Percentiles rank a stretch among this genome's conserved stretches.
Evolutionary conservation across 2,113 vertebrate species (phyloP).

Genomic region (Empidonax traillii): DNA sequence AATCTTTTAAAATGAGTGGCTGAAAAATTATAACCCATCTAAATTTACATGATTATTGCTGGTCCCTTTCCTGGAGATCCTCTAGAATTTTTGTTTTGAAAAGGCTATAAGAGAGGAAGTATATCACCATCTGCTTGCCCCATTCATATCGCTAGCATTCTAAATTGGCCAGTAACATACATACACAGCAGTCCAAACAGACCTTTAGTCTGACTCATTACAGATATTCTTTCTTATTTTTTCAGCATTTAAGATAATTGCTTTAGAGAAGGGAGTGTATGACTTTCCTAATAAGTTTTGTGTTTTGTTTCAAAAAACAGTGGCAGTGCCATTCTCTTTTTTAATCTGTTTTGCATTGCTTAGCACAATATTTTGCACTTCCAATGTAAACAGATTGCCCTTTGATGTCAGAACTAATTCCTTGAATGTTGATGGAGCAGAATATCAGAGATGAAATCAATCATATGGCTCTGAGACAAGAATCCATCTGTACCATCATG

Average conservation of each 20-base stretch:
- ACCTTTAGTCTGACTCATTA: neutral
- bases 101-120: neutral
- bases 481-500: conserved; percentile 39
- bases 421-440: conserved; percentile 34
- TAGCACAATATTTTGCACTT: neutral
- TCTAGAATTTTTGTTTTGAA: neutral
- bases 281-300: neutral
- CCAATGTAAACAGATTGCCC: conserved; percentile 57
- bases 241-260: conserved; percentile 12
- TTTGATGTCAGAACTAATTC: conserved; percentile 51
- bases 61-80: neutral
- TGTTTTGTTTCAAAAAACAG: neutral
- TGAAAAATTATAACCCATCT: neutral
- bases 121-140: neutral
- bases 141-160: neutral
- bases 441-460: conserved; percentile 57
- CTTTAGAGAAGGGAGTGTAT: neutral
- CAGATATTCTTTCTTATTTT: conserved; percentile 17
- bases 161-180: neutral
- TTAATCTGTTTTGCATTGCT: conserved; percentile 26
- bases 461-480: conserved; percentile 45
- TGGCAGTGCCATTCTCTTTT: neutral
- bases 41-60: neutral
- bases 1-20: neutral
- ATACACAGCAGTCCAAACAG: neutral